Evolutionary conservation across 1,140 invertebrate genomes (phyloP), one percentile per base, ranked within the genome.

Genomic region (Potamilus streckersoni): DNA sequence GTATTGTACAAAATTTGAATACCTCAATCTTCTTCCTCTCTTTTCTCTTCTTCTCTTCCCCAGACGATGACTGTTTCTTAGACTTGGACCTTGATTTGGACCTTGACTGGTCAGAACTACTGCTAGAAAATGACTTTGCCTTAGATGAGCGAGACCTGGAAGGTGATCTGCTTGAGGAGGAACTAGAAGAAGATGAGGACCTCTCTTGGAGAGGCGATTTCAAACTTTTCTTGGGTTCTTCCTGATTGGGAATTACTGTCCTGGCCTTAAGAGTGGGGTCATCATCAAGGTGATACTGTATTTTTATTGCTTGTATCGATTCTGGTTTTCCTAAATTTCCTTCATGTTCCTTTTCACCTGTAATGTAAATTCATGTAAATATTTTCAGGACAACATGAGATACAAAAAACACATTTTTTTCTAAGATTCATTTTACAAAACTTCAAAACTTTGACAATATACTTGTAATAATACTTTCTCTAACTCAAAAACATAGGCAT

Each of bases 11-110:
- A 49, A 49, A 49, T 8, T 49, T 49, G 6, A 2, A 20, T 65
- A 76, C 75, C 75, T 77, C 75, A 72, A 77, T 49, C 64, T 77
- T 77, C 16, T 77, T 77, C 49, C 72, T 77, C 57, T 77, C 75
- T 56, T 38, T 75, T 61, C 70, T 68, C 60, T 77, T 68, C 60
- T 77, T 69, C 63, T 73, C 56, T 63, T 77, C 75, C 20, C 73
- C 75, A 13, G 57, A 58, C n/a, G 72, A 70, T 4, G 62, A 56
- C 31, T 65, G 27, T 23, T 61, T 68, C 23, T 59, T 60, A 61
- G 61, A 59, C 6, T 11, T 31, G 49, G 61, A 64, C 49, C 49
- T 58, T 57, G 73, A 74, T 65, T 66, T 65, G 69, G 75, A 77
- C 58, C 75, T 72, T 69, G 75, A 77, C 19, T 64, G 38, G 38